A percentile compares a stretch with the other conserved stretches of the same genome.
Conservation (phyloP, 2,888 invertebrate genomes). For the Tetragonisca angustula region DNA sequence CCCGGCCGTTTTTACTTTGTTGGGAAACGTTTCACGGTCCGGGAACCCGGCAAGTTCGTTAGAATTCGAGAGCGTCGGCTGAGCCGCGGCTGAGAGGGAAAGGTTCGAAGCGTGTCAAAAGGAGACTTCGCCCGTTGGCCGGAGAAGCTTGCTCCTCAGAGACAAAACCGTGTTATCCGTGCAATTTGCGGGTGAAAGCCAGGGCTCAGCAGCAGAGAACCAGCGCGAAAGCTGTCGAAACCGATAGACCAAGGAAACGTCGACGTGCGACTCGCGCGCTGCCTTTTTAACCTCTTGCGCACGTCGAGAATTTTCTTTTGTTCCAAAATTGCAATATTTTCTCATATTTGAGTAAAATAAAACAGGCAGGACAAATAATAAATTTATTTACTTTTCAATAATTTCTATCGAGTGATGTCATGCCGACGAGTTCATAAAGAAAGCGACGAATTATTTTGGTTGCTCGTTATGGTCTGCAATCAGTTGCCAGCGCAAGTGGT, state of each 20-base stretch:
- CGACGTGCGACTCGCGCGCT: conserved; percentile 35
- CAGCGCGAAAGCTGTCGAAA: conserved; percentile 39
- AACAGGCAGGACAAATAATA: too few species aligned
- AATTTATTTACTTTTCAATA: too few species aligned
- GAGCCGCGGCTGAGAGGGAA: background rate
- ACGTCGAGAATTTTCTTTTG: too few species aligned
- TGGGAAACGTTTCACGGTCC: conserved; percentile 10
- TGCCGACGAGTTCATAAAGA: too few species aligned
- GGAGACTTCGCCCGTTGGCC: background rate
- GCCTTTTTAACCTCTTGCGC: conserved; percentile 36
- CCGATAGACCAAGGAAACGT: conserved; percentile 42
- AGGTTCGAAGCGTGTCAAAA: background rate
- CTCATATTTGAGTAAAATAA: too few species aligned
- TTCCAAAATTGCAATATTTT: too few species aligned
- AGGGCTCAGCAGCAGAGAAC: background rate
- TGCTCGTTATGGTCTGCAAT: too few species aligned
- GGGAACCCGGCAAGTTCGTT: conserved; percentile 2
- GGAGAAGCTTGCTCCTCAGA: background rate
- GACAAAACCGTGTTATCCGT: conserved; percentile 24
- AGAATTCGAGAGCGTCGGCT: background rate
- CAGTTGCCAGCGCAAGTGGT: too few species aligned
- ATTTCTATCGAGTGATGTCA: too few species aligned
- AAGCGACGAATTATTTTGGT: too few species aligned
- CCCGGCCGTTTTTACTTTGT: background rate
- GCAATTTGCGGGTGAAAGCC: conserved; percentile 23